Percentiles rank a stretch among this genome's conserved stretches.
phyloP scores from a whole-genome alignment of 1,140 invertebrate species.

The Probaryconus sp. region DNA sequence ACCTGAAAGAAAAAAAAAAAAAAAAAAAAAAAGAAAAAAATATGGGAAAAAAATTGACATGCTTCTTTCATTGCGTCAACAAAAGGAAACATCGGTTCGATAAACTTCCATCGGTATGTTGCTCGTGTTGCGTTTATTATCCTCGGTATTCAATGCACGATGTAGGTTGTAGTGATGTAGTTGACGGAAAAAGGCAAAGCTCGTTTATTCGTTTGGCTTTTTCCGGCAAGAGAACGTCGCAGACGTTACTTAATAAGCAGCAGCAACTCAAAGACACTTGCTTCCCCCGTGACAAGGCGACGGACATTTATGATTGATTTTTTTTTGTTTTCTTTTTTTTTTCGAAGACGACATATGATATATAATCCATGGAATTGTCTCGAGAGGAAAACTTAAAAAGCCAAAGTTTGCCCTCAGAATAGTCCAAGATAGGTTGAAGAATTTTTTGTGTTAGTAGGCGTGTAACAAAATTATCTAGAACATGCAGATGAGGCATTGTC shows the following conservation, averaged over 20 bases:
- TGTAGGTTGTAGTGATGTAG: slow-evolving; percentile 24
- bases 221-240: slow-evolving; percentile 13
- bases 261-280: slow-evolving; percentile 45
- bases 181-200: slow-evolving; percentile 43
- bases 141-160: slow-evolving; percentile 37
- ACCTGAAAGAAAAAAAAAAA: too few relatives aligned
- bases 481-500: slow-evolving; percentile 49
- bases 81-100: slow-evolving; percentile 23
- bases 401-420: not conserved
- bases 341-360: too few relatives aligned
- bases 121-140: slow-evolving; percentile 34
- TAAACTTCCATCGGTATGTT: not conserved
- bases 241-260: slow-evolving; percentile 28
- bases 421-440: slow-evolving; percentile 20
- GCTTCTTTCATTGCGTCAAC: slow-evolving; percentile 17
- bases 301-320: slow-evolving; percentile 5
- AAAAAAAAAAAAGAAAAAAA: too few relatives aligned
- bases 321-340: slow-evolving; percentile 6
- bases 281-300: slow-evolving; percentile 3
- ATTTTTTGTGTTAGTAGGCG: slow-evolving; percentile 34
- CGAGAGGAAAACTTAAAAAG: slow-evolving; percentile 8
- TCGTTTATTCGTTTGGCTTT: slow-evolving; percentile 33
- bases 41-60: too few relatives aligned
- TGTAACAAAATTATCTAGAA: slow-evolving; percentile 44
- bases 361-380: slow-evolving; percentile 3